phyloP scores from a whole-genome alignment of 1,140 invertebrate genomes.

The Plodia interpunctella region DNA sequence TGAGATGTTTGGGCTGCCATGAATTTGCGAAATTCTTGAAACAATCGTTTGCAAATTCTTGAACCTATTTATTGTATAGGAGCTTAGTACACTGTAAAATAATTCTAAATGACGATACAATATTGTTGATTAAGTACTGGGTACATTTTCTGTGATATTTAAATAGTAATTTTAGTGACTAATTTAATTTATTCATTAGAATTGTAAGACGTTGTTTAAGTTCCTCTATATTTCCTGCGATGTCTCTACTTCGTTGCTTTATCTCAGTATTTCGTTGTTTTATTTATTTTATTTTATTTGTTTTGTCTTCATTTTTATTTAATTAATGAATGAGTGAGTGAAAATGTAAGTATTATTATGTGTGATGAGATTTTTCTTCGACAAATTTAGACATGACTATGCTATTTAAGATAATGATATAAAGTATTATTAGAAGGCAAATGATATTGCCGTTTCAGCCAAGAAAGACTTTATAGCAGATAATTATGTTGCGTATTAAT shows the following conservation, averaged over 20 bases:
- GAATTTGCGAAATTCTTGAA: too few relatives aligned
- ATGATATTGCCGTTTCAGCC: conserved; percentile 46
- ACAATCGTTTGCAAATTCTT: conserved; percentile 34
- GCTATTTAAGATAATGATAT: conserved; percentile 33
- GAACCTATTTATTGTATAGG: conserved; percentile 63
- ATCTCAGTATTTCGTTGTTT: neutral
- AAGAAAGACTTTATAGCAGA: conserved; percentile 66
- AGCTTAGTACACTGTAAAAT: conserved; percentile 45
- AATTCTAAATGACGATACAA: conserved; percentile 57
- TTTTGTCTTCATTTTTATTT: conserved; percentile 3
- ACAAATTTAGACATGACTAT: neutral
- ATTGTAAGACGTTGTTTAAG: conserved; percentile 48
- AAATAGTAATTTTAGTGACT: conserved; percentile 59
- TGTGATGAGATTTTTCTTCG: neutral
- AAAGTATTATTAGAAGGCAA: conserved; percentile 60
- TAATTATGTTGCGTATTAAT: conserved; percentile 51
- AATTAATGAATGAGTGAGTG: neutral
- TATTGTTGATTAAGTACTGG: conserved; percentile 70
- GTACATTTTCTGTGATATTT: conserved; percentile 75
- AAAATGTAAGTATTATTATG: neutral
- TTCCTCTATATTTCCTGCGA: conserved; percentile 49
- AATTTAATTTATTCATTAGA: conserved; percentile 70
- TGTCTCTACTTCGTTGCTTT: conserved; percentile 12
- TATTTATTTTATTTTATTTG: conserved; percentile 12
- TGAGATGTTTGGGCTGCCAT: conserved; percentile 3